Evolutionary conservation across 2,113 vertebrate genomes (phyloP), one percentile per base, ranked within the genome.

Genomic region (Leptodactylus fuscus): DNA sequence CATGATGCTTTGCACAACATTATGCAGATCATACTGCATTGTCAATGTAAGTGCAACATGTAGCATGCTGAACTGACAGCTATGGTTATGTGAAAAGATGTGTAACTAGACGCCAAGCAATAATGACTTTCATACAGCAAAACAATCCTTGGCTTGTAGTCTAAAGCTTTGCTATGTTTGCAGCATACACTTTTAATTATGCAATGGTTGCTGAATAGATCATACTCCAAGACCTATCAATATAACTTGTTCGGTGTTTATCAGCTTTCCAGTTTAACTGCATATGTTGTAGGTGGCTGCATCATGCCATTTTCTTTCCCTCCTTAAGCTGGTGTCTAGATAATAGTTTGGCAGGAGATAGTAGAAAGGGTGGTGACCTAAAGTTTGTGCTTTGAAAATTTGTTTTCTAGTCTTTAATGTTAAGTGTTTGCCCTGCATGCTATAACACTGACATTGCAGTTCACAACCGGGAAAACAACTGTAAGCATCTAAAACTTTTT

Each of bases 141-240:
- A 77, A 53, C 24, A 15, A 44, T 24, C 27, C 51, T 55, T 76
- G 44, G 51, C 10, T 38, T 60, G 44, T 49, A 76, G 51, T 79
- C 15, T 44, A 60, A n/a, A 18, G 6, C 34, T 10, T 80, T 80
- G 22, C 51, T 49, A 77, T 77, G 75, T n/a, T n/a, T 58, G 51
- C 38, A 44, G 53, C 55, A 60, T 80, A 80, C 34, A 79, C n/a
- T 53, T 55, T n/a, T 78, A 38, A 77, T 58, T 76, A 49, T 76
- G 73, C 73, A 51, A 76, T 51, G 24, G 73, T 29, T 51, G 73
- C 46, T 51, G 73, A 51, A 29, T 32, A 76, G 73, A 36, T 38
- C 65, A 8, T 51, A 24, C 15, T 24, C 38, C 4, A 75, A 76
- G 13, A 29, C 44, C 16, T 8, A 75, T 51, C 46, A 32, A 5